Evolutionary conservation across 1,140 invertebrate genomes (phyloP), one percentile per base, ranked within the genome.

Genomic region (Atta texana): DNA sequence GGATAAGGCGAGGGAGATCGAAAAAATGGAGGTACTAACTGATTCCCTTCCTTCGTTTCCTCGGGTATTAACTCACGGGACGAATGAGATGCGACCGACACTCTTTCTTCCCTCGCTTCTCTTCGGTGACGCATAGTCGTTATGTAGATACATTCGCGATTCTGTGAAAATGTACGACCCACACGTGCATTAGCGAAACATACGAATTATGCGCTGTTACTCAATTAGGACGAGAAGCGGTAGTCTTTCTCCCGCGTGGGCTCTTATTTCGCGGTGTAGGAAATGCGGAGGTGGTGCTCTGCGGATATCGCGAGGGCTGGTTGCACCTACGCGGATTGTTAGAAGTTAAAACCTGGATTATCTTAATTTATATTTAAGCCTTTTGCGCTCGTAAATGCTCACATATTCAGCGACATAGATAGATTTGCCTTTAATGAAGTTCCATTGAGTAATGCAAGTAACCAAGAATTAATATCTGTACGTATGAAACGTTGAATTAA

Each of bases 181-280:
- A 61, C 53, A 21, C 59, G 66, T 24, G 31, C 34, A 21, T 21
- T 49, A 76, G 53, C 31, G 55, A 75, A 72, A 51, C 55, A 69
- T 39, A 71, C 81, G 59, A 90, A 89, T 91, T 90, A 89, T 86
- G 90, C 78, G 87, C 31, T 44, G 90, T 90, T 89, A 82, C 69
- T 82, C 84, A 89, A 91, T 86, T 80, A 24, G 31, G 59, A 55
- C 69, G 88, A 87, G 88, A 91, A 87, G 81, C 76, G 72, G 57
- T 5, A 57, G 80, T 49, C 53, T 39, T 39, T 76, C 28, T 16
- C 10, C 21, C 39, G 59, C 39, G 66, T 68, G 44, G 59, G 77
- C 44, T 55, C 24, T 68, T 1, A 1, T 34, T 53, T 78, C 64
- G 49, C 64, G 14, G 28, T 3, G n/a, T 59, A 74, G 34, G 72